phyloP scores from a whole-genome alignment of 2,113 vertebrate species.

The Aythya baeri region DNA sequence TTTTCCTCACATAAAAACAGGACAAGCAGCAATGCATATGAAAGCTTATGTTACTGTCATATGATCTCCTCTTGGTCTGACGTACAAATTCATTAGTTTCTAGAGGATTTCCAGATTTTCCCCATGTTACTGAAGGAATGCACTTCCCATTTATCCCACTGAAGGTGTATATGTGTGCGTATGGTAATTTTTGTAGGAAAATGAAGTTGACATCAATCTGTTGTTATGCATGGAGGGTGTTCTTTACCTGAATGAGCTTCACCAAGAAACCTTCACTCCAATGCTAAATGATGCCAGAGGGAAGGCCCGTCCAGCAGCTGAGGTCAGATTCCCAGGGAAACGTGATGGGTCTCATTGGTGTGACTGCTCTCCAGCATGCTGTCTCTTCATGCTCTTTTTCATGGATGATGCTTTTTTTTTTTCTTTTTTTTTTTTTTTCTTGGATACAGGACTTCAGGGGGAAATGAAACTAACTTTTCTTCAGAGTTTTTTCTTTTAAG shows the following conservation, averaged over 20 bases:
- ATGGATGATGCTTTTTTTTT: neutral
- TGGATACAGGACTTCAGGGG: neutral
- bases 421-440: neutral
- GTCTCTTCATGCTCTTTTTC: neutral
- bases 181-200: neutral
- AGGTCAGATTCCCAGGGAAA: neutral
- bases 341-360: neutral
- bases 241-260: neutral
- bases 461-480: neutral
- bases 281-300: accelerated
- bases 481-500: neutral
- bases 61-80: neutral
- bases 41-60: neutral
- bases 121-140: neutral
- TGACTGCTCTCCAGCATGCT: neutral
- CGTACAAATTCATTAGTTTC: neutral
- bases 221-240: neutral
- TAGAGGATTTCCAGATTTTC: neutral
- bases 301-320: neutral
- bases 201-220: neutral
- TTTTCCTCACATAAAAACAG: neutral
- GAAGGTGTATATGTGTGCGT: neutral
- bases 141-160: neutral
- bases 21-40: neutral
- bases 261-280: neutral